These are phyloP conservation scores for Drosophila auraria DNA, from an alignment of 1,140 invertebrate species.

Conservation along the genomic window DNA sequence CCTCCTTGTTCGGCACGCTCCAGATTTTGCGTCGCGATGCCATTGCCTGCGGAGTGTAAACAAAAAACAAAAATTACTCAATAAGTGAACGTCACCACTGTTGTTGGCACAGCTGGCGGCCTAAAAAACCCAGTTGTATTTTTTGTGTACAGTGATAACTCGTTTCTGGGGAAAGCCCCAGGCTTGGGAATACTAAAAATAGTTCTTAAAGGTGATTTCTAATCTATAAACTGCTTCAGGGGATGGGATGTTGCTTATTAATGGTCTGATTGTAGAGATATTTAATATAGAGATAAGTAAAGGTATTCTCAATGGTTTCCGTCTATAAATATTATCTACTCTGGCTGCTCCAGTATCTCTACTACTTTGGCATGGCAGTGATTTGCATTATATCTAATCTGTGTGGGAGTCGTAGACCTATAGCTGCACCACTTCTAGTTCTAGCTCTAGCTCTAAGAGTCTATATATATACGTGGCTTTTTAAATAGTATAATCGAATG, in stretches of 20 bases:
- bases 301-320: neutral
- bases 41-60: conserved; percentile 87
- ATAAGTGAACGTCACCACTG: conserved; percentile 10
- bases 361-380: neutral
- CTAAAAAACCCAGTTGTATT: conserved; percentile 5
- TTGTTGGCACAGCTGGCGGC: conserved; percentile 54
- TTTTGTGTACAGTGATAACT: conserved; percentile 11
- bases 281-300: neutral
- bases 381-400: conserved; percentile 17
- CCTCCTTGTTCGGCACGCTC: conserved; percentile 89
- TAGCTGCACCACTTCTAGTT: neutral
- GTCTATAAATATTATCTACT: neutral
- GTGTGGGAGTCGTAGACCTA: neutral
- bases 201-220: neutral
- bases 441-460: neutral
- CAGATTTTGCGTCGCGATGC: conserved; percentile 88
- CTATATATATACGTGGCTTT: neutral
- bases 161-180: neutral
- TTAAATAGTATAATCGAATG: neutral
- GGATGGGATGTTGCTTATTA: neutral
- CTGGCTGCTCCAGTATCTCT: neutral
- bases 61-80: conserved; percentile 28
- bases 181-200: neutral
- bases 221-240: too few relatives aligned
- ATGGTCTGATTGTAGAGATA: neutral